Conservation (phyloP, 2,888 invertebrate species). For the Drosophila robusta region DNA sequence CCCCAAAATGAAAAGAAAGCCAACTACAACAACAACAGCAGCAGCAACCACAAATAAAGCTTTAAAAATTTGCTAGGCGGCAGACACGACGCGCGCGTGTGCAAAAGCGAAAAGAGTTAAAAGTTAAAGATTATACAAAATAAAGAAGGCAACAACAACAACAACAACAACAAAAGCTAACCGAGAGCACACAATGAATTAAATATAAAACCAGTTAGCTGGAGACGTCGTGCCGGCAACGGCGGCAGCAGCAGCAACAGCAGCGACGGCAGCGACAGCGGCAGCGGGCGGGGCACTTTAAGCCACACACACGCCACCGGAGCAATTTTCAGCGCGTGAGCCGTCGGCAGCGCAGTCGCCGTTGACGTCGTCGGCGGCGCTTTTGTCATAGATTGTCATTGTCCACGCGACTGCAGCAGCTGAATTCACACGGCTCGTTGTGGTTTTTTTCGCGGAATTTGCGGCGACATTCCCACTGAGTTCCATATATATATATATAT, state of each 20-base stretch:
- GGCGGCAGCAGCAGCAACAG: constrained; percentile 5
- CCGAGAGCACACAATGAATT: constrained; percentile 51
- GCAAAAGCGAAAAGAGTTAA: constrained; percentile 46
- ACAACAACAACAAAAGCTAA: constrained; percentile 44
- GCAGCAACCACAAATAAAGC: constrained; percentile 25
- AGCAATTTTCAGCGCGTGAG: constrained; percentile 72
- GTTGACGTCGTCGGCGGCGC: constrained; percentile 39
- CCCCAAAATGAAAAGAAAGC: constrained; percentile 66
- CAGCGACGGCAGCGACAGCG: constrained; percentile 2
- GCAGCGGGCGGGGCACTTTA: constrained; percentile 57
- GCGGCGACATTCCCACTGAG: constrained; percentile 74
- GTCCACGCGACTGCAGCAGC: constrained; percentile 77
- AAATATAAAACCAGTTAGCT: constrained; percentile 52
- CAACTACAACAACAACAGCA: constrained; percentile 35
- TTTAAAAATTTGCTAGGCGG: constrained; percentile 41
- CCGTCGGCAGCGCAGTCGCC: constrained; percentile 32
- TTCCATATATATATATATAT: constrained; percentile 34
- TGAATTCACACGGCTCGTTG: constrained; percentile 76
- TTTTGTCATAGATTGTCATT: constrained; percentile 73
- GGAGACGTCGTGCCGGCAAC: constrained; percentile 36
- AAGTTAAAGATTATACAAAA: constrained; percentile 51
- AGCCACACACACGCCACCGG: constrained; percentile 70
- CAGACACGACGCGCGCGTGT: constrained; percentile 61
- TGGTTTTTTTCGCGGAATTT: constrained; percentile 69
- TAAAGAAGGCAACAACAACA: constrained; percentile 14